Evolutionary conservation across 1,140 invertebrate genomes (phyloP).

Genomic region (Formica exsecta): DNA sequence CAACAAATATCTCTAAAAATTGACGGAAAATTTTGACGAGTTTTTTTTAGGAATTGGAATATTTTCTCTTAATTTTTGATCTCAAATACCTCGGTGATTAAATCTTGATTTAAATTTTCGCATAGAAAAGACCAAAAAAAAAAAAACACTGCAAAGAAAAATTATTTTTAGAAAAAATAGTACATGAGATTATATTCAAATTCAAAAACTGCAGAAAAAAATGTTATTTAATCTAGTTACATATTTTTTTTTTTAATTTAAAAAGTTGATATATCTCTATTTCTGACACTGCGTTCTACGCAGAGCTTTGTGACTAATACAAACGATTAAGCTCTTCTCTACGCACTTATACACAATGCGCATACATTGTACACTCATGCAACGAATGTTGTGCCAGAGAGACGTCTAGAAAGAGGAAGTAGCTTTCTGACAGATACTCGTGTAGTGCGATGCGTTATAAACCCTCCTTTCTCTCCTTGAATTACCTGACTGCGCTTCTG

Average conservation of each 20-base stretch:
- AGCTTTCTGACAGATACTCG: slow-evolving; percentile 61
- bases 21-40: background rate
- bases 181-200: no score
- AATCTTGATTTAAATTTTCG: background rate
- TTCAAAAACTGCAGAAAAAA: background rate
- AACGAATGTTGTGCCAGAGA: slow-evolving; percentile 69
- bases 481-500: slow-evolving; percentile 86
- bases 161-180: background rate
- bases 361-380: slow-evolving; percentile 73
- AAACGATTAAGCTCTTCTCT: slow-evolving; percentile 41
- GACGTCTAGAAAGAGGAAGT: slow-evolving; percentile 63
- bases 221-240: background rate
- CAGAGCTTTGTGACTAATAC: background rate
- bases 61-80: background rate
- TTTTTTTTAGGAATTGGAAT: background rate
- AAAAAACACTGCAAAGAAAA: background rate
- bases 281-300: background rate
- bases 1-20: background rate
- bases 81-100: background rate
- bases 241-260: background rate
- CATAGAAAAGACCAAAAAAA: background rate
- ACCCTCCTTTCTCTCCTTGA: slow-evolving; percentile 75
- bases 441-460: slow-evolving; percentile 49
- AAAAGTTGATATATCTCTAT: background rate
- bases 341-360: slow-evolving; percentile 68